Conservation (phyloP, 2,888 invertebrate genomes). For the Patella ulyssiponensis region DNA sequence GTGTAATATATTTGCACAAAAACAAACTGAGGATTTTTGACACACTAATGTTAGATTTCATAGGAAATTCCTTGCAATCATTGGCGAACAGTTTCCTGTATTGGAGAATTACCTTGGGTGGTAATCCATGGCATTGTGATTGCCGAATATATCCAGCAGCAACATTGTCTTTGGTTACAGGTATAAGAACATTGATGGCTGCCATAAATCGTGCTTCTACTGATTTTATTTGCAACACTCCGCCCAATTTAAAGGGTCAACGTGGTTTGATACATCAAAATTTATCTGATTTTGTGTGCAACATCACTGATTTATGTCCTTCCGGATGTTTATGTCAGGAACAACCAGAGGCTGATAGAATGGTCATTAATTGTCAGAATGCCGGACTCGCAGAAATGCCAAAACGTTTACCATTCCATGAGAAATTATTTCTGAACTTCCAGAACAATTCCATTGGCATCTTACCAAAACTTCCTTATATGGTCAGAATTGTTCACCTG, state of each 20-base stretch:
- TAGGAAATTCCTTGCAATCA: neutral
- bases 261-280: too few relatives aligned
- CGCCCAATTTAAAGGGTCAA: too few relatives aligned
- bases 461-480: neutral
- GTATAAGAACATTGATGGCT: too few relatives aligned
- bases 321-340: neutral
- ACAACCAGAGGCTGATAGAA: neutral
- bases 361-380: neutral
- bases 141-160: neutral
- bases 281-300: neutral
- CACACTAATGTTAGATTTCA: neutral
- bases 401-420: neutral
- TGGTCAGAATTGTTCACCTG: neutral
- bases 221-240: too few relatives aligned
- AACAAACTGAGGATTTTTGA: neutral
- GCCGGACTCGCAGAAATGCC: neutral
- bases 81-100: neutral
- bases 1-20: neutral
- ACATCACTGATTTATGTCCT: neutral
- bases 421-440: neutral
- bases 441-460: neutral
- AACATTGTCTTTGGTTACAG: too few relatives aligned
- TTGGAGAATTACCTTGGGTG: neutral
- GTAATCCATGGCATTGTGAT: neutral
- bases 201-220: too few relatives aligned